Conservation (phyloP, 1,140 invertebrate genomes). For the Drosophila lacertosa region DNA sequence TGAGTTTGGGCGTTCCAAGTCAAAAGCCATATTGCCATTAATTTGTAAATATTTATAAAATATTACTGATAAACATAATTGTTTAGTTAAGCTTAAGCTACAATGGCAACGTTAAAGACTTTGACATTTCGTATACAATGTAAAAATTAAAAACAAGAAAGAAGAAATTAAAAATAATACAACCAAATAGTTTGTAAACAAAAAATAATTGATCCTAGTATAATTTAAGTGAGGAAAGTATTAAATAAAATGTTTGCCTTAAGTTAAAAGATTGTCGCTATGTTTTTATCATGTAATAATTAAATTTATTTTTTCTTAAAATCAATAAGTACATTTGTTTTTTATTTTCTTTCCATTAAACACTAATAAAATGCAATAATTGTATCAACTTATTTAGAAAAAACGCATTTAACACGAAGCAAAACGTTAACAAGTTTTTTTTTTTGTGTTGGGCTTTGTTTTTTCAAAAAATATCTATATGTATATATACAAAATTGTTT, state of each 20-base stretch:
- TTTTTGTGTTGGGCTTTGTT: conserved; percentile 27
- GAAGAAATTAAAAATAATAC: conserved; percentile 15
- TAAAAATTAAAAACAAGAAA: conserved; percentile 26
- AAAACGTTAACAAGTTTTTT: conserved; percentile 63
- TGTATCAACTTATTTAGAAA: conserved; percentile 46
- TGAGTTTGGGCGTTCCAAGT: conserved; percentile 21
- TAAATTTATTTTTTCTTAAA: conserved; percentile 49
- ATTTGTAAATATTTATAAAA: conserved; percentile 76
- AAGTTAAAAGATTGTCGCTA: neutral
- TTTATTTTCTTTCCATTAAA: conserved; percentile 14
- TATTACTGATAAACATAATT: conserved; percentile 47
- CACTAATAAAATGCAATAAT: conserved; percentile 66
- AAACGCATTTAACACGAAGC: conserved; percentile 56
- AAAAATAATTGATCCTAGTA: conserved; percentile 36
- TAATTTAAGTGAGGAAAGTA: conserved; percentile 41
- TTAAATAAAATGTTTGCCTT: conserved; percentile 38
- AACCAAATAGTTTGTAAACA: conserved; percentile 28
- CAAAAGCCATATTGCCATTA: conserved; percentile 72
- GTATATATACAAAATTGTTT: conserved; percentile 24
- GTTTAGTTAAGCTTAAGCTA: conserved; percentile 50
- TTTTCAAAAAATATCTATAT: conserved; percentile 51
- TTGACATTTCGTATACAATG: conserved; percentile 57
- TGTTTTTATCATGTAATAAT: conserved; percentile 23
- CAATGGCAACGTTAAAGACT: conserved; percentile 68
- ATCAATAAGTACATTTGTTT: conserved; percentile 67